phyloP scores from a whole-genome alignment of 2,888 invertebrate genomes.

The Camponotus fellah region DNA sequence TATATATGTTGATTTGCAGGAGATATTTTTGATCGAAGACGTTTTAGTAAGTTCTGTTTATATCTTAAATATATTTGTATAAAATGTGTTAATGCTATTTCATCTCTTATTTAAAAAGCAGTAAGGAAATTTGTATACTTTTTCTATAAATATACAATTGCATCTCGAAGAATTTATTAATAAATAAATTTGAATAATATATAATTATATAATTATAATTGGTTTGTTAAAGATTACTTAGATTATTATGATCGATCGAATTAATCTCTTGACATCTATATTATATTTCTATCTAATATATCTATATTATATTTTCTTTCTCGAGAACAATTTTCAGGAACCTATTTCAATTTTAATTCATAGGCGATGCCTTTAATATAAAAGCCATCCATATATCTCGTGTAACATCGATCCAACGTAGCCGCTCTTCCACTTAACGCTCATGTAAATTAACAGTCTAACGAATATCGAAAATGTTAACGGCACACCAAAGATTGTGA shows the following conservation, averaged over 20 bases:
- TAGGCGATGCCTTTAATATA: not conserved
- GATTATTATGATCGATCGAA: not conserved
- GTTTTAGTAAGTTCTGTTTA: not conserved
- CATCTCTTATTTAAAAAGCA: not conserved
- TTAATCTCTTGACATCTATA: not conserved
- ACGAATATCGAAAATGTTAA: conserved; percentile 68
- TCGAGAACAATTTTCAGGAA: not conserved
- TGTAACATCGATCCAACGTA: conserved; percentile 12
- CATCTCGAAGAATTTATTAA: not conserved
- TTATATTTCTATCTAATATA: too few relatives aligned
- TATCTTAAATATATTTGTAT: not conserved
- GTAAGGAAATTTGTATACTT: not conserved
- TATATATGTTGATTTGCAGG: conserved; percentile 5
- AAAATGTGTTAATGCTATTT: not conserved
- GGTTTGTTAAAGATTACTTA: not conserved
- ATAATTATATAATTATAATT: too few relatives aligned
- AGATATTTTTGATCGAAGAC: not conserved
- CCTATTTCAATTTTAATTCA: not conserved
- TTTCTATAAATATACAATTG: not conserved
- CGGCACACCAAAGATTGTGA: conserved; percentile 62
- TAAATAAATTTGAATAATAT: not conserved
- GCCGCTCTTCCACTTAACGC: conserved; percentile 28
- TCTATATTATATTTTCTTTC: not conserved
- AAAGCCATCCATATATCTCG: conserved; percentile 24
- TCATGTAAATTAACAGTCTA: conserved; percentile 66